Base-by-base conservation (phyloP, 2,113 vertebrate genomes). In the Pitta sordida region DNA sequence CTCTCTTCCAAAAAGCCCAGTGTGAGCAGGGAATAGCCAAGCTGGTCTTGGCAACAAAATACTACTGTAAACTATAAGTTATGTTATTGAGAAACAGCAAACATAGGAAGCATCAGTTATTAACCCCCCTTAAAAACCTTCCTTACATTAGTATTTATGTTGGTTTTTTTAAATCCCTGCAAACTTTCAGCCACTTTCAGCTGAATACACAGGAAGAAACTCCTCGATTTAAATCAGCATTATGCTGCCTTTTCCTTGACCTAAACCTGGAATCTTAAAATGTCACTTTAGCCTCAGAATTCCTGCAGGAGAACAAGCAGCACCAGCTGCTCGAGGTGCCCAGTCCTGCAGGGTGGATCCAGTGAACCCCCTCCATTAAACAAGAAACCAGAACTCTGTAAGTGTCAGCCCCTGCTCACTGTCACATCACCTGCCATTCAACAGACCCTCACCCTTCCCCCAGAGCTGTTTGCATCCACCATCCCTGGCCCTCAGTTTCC, bases 21-120 rank as follows among this genome's bases (percentile, higher is more conserved):
- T 4, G 6, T 22, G 18, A 59, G 37, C 58, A 48, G 32, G 22
- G 27, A 93, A 48, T 18, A 44, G 58, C 30, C 67, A 48, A 67
- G 37, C 48, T 71, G n/a, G 37, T 49, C 48, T 58, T 27, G 3
- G 8, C 10, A 67, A 58, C 18, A 69, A 63, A 70, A 67, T 46
- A 15, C 5, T 34, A 41, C 56, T 4, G 1, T 27, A 14, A 78
- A 75, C 29, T 70, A 32, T 7, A 27, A 41, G 51, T 29, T 79
- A 41, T 37, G 41, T 8, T 24, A 39, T 0, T 62, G 37, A 65
- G 26, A 76, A 86, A 70, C 0, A 3, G 7, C 59, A 52, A 59
- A 24, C 30, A 15, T 2, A 6, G 9, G 22, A 68, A 53, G 5
- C 21, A 11, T 49, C 0, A 0, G n/a, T n/a, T n/a, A n/a, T n/a